phyloP scores from a whole-genome alignment of 2,113 vertebrate genomes.

The Ellobius talpinus region DNA sequence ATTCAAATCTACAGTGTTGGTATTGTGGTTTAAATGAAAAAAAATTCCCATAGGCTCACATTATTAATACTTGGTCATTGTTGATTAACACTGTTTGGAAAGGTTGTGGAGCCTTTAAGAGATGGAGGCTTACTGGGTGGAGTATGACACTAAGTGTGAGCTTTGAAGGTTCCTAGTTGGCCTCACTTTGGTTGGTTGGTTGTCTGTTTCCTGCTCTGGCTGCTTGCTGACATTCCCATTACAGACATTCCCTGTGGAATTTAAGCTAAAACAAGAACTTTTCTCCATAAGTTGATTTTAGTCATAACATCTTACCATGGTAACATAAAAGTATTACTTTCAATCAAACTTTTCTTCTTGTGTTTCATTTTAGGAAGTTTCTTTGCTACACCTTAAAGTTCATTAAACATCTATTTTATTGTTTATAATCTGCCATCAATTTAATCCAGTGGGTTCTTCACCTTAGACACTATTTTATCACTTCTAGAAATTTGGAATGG shows the following conservation, averaged over 20 bases:
- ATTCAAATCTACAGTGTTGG: neutral
- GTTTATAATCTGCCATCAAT: neutral
- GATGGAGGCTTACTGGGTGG: neutral
- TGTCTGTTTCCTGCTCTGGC: neutral
- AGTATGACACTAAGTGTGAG: neutral
- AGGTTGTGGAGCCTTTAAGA: neutral
- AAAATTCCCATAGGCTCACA: neutral
- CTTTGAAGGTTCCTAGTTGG: neutral
- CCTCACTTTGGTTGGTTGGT: neutral
- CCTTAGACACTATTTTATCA: neutral
- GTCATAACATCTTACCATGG: neutral
- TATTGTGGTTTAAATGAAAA: neutral
- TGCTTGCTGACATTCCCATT: neutral
- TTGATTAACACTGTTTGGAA: neutral
- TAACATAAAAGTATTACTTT: neutral
- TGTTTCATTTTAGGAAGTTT: neutral
- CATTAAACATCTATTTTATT: neutral
- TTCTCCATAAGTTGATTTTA: neutral
- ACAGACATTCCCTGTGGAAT: neutral
- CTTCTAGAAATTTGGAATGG: neutral
- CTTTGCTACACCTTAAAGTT: neutral
- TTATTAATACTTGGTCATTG: neutral
- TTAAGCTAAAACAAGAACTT: neutral
- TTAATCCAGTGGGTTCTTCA: neutral
- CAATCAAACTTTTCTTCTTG: neutral